Conservation (phyloP, 1,140 invertebrate genomes). For the Zaprionus africanus region DNA sequence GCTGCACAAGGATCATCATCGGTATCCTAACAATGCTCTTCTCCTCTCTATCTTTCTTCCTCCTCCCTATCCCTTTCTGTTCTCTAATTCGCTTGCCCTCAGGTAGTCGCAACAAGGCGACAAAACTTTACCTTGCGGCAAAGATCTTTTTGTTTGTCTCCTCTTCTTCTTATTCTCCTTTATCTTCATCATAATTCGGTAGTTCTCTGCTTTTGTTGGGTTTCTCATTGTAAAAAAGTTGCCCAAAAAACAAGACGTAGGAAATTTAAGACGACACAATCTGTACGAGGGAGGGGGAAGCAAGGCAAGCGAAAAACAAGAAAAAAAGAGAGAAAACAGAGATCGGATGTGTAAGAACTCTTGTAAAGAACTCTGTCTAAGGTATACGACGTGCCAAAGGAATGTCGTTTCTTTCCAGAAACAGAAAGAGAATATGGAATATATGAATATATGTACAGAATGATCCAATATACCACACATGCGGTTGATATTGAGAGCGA, state of each 20-base stretch:
- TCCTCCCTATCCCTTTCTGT: constrained; percentile 1
- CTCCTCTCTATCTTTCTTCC: not conserved
- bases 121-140: constrained; percentile 37
- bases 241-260: not conserved
- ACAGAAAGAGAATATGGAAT: not conserved
- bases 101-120: constrained; percentile 35
- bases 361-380: constrained; percentile 22
- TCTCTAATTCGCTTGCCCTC: constrained; percentile 41
- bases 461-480: not conserved
- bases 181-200: constrained; percentile 34
- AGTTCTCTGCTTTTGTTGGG: constrained; percentile 42
- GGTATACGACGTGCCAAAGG: not conserved
- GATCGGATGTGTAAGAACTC: constrained; percentile 21
- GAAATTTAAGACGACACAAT: constrained; percentile 44
- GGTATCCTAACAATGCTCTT: constrained; percentile 20
- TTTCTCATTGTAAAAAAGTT: constrained; percentile 47
- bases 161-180: not conserved
- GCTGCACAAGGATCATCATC: constrained; percentile 31
- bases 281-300: not conserved
- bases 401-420: not conserved
- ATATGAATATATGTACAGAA: not conserved
- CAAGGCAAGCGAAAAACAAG: not conserved
- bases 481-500: not conserved
- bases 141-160: constrained; percentile 32
- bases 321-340: constrained; percentile 1